phyloP scores from a whole-genome alignment of 2,797 vertebrate genomes.

The Myotis planiceps region DNA sequence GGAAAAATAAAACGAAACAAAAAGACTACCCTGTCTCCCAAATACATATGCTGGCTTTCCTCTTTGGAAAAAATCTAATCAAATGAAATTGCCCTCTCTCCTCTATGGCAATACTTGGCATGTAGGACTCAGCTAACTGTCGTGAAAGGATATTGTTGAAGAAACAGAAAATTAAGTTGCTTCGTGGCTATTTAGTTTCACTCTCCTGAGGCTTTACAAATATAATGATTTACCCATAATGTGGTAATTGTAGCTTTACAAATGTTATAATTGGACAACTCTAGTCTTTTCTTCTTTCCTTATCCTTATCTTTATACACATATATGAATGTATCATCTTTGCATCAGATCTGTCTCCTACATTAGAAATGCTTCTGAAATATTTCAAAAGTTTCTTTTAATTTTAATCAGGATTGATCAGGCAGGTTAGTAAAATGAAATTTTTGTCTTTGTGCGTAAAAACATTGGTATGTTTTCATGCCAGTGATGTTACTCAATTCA shows the following conservation, averaged over 20 bases:
- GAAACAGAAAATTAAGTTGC: conserved; percentile 81
- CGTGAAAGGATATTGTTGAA: conserved; percentile 79
- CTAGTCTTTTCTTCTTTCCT: conserved; percentile 71
- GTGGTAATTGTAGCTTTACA: conserved; percentile 80
- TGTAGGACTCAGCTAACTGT: conserved; percentile 72
- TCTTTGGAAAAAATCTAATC: conserved; percentile 79
- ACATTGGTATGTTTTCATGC: neutral
- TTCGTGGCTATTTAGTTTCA: conserved; percentile 82
- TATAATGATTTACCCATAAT: conserved; percentile 83
- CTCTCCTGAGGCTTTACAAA: conserved; percentile 81
- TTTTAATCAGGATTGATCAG: conserved; percentile 39
- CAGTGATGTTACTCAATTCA: neutral
- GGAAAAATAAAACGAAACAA: neutral
- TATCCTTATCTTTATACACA: conserved; percentile 75
- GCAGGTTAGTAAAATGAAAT: neutral
- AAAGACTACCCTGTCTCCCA: conserved; percentile 35
- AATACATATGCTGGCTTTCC: conserved; percentile 66
- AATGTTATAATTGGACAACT: conserved; percentile 82
- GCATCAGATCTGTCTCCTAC: conserved; percentile 20
- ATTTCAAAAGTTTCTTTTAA: neutral
- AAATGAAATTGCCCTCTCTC: conserved; percentile 79
- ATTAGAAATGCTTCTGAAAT: conserved; percentile 34
- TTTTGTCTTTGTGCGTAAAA: conserved; percentile 35
- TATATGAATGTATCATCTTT: conserved; percentile 55
- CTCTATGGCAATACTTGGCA: conserved; percentile 77